These are phyloP conservation scores for Sprattus sprattus DNA, from an alignment of 2,113 vertebrate genomes.

Conservation along the genomic window DNA sequence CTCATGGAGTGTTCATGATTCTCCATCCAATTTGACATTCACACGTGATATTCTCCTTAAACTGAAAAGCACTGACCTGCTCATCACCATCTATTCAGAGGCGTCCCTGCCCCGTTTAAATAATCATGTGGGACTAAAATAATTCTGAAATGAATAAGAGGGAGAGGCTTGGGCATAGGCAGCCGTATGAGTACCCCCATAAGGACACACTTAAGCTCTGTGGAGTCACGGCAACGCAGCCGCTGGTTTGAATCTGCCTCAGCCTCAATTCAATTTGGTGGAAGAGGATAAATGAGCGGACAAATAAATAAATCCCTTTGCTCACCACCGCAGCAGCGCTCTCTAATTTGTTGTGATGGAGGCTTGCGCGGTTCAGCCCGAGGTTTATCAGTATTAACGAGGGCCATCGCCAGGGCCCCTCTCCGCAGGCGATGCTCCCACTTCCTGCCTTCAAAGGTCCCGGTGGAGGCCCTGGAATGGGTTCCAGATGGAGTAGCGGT, in stretches of 20 bases:
- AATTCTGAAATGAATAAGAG: conserved; percentile 19
- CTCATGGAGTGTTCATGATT: not conserved
- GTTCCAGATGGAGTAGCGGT: conserved; percentile 18
- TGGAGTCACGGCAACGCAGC: not conserved
- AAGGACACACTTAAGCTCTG: not conserved
- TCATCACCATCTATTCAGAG: not conserved
- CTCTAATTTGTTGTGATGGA: conserved; percentile 25
- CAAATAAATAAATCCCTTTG: conserved; percentile 19
- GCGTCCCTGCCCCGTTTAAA: conserved; percentile 21
- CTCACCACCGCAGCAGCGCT: not conserved
- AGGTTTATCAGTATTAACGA: conserved; percentile 41
- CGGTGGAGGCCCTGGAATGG: conserved; percentile 18
- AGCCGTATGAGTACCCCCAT: not conserved
- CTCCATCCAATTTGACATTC: too few species aligned
- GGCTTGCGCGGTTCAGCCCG: conserved; percentile 24
- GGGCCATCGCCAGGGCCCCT: conserved; percentile 16
- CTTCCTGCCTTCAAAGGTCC: conserved; percentile 21
- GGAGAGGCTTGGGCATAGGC: not conserved
- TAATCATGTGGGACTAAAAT: conserved; percentile 25
- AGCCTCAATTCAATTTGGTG: not conserved
- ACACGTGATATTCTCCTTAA: not conserved
- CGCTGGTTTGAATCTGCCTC: not conserved
- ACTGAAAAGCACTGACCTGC: not conserved
- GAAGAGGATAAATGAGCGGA: not conserved
- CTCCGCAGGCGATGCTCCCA: conserved; percentile 19